phyloP scores from a whole-genome alignment of 2,888 invertebrate genomes.

The Dryobotodes eremita region DNA sequence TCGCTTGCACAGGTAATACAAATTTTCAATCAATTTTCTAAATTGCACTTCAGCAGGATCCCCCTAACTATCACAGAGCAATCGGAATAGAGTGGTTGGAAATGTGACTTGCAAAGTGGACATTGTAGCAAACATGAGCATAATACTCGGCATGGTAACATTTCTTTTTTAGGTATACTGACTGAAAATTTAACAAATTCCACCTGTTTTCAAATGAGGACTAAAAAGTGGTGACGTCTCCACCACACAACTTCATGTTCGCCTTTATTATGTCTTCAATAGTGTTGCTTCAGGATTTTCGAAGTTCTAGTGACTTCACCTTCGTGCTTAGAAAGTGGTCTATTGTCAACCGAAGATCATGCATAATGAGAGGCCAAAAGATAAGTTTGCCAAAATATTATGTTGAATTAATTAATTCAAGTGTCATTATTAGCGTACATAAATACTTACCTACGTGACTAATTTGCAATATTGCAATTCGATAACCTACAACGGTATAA shows the following conservation, averaged over 20 bases:
- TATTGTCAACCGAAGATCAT: background rate
- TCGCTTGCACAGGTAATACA: background rate
- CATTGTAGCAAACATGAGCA: too few relatives aligned
- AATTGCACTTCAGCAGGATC: background rate
- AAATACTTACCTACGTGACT: background rate
- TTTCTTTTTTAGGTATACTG: background rate
- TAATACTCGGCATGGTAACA: background rate
- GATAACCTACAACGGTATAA: background rate
- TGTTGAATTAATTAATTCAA: background rate
- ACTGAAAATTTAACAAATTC: too few relatives aligned
- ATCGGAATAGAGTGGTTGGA: background rate
- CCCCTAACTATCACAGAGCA: background rate
- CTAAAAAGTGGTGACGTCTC: too few relatives aligned
- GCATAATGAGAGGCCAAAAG: background rate
- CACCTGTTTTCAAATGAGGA: too few relatives aligned
- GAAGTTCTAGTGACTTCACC: too few relatives aligned
- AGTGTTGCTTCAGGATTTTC: too few relatives aligned
- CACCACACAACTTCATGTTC: too few relatives aligned
- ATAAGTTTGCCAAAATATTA: background rate
- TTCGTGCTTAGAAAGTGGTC: too few relatives aligned
- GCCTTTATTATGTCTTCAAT: too few relatives aligned
- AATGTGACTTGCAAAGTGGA: background rate
- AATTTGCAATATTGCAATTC: constrained; percentile 19
- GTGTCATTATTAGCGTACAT: background rate
- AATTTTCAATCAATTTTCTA: background rate